Evolutionary conservation across 2,888 invertebrate genomes (phyloP).

Genomic region (Stenchaetothrips biformis): DNA sequence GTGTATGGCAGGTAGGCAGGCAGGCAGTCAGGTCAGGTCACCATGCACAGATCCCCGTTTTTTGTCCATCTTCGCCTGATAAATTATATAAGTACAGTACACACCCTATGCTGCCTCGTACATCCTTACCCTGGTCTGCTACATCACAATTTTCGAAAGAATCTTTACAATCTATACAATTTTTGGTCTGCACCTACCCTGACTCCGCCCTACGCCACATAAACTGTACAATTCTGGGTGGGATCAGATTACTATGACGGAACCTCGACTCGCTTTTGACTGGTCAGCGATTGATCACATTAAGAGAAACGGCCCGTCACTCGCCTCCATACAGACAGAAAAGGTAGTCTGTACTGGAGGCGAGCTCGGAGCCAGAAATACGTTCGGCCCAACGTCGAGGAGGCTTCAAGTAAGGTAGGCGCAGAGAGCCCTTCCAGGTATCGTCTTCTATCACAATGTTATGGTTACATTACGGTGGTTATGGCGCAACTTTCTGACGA

Average conservation of each 20-base stretch:
- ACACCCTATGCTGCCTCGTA: slow-evolving; percentile 13
- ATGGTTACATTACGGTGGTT: slow-evolving; percentile 24
- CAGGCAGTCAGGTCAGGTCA: slow-evolving; percentile 24
- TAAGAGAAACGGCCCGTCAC: background rate
- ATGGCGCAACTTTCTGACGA: slow-evolving; percentile 20
- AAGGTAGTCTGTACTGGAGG: slow-evolving; percentile 4
- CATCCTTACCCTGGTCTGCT: slow-evolving; percentile 17
- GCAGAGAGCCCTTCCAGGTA: background rate
- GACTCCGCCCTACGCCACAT: slow-evolving; percentile 22
- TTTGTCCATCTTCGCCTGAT: background rate
- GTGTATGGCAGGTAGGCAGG: slow-evolving; percentile 24
- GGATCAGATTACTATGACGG: slow-evolving; percentile 20
- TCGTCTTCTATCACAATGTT: slow-evolving; percentile 20
- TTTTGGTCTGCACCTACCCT: slow-evolving; percentile 24
- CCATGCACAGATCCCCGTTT: background rate
- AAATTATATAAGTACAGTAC: slow-evolving; percentile 17
- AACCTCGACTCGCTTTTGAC: slow-evolving; percentile 24
- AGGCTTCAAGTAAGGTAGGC: slow-evolving; percentile 24
- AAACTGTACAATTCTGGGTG: slow-evolving; percentile 23
- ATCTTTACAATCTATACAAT: slow-evolving; percentile 25
- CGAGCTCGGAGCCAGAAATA: background rate
- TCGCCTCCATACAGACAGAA: background rate
- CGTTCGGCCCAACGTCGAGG: slow-evolving; percentile 16
- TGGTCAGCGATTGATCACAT: slow-evolving; percentile 24
- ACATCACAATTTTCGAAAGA: slow-evolving; percentile 22